These are phyloP conservation scores for Lampropteryx suffumata DNA, from an alignment of 2,888 invertebrate genomes.

Conservation along the genomic window DNA sequence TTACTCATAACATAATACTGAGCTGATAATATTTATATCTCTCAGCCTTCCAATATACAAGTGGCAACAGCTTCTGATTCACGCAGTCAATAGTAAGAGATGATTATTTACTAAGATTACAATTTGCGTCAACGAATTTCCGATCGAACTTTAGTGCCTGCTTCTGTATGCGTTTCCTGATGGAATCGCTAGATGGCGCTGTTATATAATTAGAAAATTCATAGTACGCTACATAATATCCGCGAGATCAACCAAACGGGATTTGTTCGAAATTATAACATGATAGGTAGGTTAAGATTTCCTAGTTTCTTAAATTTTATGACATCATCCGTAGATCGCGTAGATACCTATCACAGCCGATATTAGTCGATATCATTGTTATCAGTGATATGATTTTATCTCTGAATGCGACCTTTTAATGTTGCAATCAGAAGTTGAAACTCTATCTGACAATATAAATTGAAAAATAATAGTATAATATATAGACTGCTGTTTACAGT, in stretches of 20 bases:
- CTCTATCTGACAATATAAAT: not conserved
- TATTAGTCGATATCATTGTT: not conserved
- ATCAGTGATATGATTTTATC: slow-evolving; percentile 37
- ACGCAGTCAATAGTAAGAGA: slow-evolving; percentile 4
- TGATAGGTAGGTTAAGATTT: too few relatives aligned
- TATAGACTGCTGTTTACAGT: too few relatives aligned
- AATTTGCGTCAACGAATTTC: slow-evolving; percentile 21
- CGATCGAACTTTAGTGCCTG: slow-evolving; percentile 22
- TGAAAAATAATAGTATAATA: too few relatives aligned
- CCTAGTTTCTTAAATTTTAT: not conserved
- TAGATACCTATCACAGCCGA: not conserved
- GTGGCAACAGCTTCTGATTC: slow-evolving; percentile 15
- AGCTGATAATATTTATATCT: too few relatives aligned
- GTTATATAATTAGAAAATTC: slow-evolving; percentile 6
- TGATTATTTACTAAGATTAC: slow-evolving; percentile 8
- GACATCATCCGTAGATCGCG: slow-evolving; percentile 4
- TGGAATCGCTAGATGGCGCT: slow-evolving; percentile 43
- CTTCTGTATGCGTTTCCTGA: slow-evolving; percentile 29
- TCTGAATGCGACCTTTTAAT: slow-evolving; percentile 48
- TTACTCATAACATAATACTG: too few relatives aligned
- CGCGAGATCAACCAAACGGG: not conserved
- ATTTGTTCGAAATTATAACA: too few relatives aligned
- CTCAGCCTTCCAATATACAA: not conserved
- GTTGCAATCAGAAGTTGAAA: slow-evolving; percentile 6
- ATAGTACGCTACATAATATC: not conserved